A percentile compares a stretch with the other conserved stretches of the same genome.
Evolutionary conservation across 2,113 vertebrate species (phyloP).

Genomic region (Caranx ignobilis): DNA sequence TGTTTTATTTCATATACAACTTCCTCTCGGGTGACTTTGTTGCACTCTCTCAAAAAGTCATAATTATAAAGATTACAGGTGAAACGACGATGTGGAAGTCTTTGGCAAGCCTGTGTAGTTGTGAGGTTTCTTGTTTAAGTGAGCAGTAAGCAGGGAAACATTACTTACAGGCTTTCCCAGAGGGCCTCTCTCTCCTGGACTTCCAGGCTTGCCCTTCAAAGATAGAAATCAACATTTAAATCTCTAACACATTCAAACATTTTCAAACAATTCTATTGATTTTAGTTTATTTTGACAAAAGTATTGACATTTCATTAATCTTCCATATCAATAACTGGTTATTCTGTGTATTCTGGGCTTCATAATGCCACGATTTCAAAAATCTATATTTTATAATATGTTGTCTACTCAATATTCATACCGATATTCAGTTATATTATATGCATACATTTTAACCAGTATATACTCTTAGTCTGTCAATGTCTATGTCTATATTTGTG

Average conservation of each 20-base stretch:
- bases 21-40: slow-evolving; percentile 31
- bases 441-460: too few relatives aligned
- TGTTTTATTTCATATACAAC: slow-evolving; percentile 9
- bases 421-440: too few relatives aligned
- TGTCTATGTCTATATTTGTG: too few relatives aligned
- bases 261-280: slow-evolving; percentile 11
- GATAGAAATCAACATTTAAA: slow-evolving; percentile 52
- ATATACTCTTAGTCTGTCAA: too few relatives aligned
- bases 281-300: background rate
- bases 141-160: background rate
- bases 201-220: slow-evolving; percentile 91
- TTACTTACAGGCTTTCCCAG: slow-evolving; percentile 89
- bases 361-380: background rate
- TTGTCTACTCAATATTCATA: too few relatives aligned
- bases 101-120: slow-evolving; percentile 35
- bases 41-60: background rate
- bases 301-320: background rate
- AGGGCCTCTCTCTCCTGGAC: slow-evolving; percentile 90
- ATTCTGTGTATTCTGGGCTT: background rate
- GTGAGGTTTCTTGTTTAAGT: slow-evolving; percentile 4
- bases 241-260: background rate
- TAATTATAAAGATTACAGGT: slow-evolving; percentile 50
- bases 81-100: slow-evolving; percentile 32
- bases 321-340: background rate
- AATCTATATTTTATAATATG: too few relatives aligned